Percentiles rank a stretch among this genome's conserved stretches.
Conservation (phyloP, 2,888 invertebrate species). For the Drosophila incognita region DNA sequence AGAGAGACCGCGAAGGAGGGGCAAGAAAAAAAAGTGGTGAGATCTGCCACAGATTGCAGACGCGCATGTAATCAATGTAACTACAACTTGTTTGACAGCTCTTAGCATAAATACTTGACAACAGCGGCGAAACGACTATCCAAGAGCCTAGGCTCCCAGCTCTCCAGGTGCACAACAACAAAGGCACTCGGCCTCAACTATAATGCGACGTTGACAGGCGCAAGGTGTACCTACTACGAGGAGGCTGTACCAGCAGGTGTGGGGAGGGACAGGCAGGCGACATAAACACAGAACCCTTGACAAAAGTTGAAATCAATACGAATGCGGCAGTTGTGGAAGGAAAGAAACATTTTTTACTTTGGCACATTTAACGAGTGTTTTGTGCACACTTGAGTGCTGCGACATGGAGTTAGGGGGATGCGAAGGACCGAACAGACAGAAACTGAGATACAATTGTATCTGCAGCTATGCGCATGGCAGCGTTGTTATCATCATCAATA, state of each 20-base stretch:
- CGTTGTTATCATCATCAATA: conserved; percentile 68
- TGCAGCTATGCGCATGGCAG: conserved; percentile 30
- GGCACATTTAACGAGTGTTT: conserved; percentile 80
- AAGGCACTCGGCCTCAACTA: conserved; percentile 1
- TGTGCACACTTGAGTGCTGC: conserved; percentile 68
- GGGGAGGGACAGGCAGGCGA: conserved; percentile 56
- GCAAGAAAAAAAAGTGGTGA: conserved; percentile 17
- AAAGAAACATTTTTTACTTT: conserved; percentile 69
- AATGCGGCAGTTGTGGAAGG: conserved; percentile 30
- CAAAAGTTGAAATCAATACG: conserved; percentile 46
- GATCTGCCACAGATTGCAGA: conserved; percentile 36
- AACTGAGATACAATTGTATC: conserved; percentile 63
- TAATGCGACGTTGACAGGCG: conserved; percentile 52
- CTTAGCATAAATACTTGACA: conserved; percentile 80
- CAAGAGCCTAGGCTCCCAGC: conserved; percentile 20
- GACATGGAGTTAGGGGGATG: background rate
- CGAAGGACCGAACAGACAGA: conserved; percentile 20
- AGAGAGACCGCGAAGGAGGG: background rate
- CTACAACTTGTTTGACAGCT: conserved; percentile 81
- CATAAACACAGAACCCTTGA: conserved; percentile 57
- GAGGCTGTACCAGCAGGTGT: conserved; percentile 11
- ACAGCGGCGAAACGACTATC: conserved; percentile 35
- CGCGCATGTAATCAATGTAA: conserved; percentile 74
- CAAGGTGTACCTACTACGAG: conserved; percentile 45
- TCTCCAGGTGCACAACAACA: background rate